These are phyloP conservation scores for Leistus spinibarbis DNA, from an alignment of 2,888 invertebrate species.

Conservation along the genomic window DNA sequence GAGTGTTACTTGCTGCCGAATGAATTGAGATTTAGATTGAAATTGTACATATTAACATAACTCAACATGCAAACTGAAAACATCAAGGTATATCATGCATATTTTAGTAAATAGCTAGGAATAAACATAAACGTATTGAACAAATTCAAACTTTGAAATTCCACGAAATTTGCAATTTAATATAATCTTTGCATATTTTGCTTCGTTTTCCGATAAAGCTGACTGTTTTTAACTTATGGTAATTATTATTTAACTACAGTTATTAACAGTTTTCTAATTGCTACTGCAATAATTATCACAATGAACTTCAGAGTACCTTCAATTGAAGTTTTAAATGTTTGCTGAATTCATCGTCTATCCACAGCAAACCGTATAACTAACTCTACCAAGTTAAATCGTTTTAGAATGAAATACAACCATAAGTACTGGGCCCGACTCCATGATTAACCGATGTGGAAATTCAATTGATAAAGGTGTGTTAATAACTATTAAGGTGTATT, in stretches of 20 bases:
- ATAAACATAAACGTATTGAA: neutral
- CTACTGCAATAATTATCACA: neutral
- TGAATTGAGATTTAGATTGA: slow-evolving; percentile 29
- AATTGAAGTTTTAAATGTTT: neutral
- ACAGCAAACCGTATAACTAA: too few species aligned
- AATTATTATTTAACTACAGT: neutral
- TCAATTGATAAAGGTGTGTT: too few species aligned
- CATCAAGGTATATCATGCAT: too few species aligned
- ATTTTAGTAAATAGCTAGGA: neutral
- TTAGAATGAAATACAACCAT: too few species aligned
- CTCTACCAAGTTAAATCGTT: too few species aligned
- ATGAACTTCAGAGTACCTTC: neutral
- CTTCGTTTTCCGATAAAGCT: neutral
- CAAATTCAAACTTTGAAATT: neutral
- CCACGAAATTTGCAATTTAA: neutral
- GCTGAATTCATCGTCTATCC: neutral
- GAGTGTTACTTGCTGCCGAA: slow-evolving; percentile 7
- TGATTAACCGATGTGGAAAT: too few species aligned
- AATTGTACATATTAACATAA: slow-evolving; percentile 28
- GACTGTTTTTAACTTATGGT: neutral
- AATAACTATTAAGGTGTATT: too few species aligned
- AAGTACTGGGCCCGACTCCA: too few species aligned
- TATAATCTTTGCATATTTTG: neutral
- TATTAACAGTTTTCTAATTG: neutral
- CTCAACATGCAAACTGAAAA: slow-evolving; percentile 23